These are phyloP conservation scores for Crocuta crocuta DNA, from an alignment of 2,113 vertebrate species.

Conservation along the genomic window DNA sequence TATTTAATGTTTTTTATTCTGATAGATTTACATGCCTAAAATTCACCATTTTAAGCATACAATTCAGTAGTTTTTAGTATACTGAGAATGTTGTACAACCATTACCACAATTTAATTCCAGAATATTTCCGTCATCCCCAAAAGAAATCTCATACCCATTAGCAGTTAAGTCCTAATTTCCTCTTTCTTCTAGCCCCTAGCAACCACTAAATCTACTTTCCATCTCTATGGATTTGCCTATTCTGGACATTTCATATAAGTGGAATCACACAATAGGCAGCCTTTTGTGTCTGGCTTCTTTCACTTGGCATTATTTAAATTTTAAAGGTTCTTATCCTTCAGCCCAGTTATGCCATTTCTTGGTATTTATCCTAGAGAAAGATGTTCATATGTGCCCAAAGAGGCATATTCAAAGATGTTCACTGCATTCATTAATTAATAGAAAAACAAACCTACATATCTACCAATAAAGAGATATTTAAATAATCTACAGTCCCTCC, in stretches of 20 bases:
- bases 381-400: neutral
- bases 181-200: neutral
- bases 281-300: neutral
- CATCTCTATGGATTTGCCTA: neutral
- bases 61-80: neutral
- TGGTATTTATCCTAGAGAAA: neutral
- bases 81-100: neutral
- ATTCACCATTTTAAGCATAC: neutral
- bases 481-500: neutral
- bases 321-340: slow-evolving; percentile 33
- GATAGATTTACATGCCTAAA: neutral
- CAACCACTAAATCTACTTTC: neutral
- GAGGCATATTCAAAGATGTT: neutral
- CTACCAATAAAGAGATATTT: neutral
- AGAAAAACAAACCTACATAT: slow-evolving; percentile 9
- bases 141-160: neutral
- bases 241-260: neutral
- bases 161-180: neutral
- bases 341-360: slow-evolving; percentile 11
- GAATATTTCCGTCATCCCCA: neutral
- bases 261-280: neutral
- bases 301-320: neutral
- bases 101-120: neutral
- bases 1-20: neutral
- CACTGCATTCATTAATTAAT: neutral